Evolutionary conservation across 2,113 vertebrate genomes (phyloP).

Genomic region (Callorhinus ursinus): DNA sequence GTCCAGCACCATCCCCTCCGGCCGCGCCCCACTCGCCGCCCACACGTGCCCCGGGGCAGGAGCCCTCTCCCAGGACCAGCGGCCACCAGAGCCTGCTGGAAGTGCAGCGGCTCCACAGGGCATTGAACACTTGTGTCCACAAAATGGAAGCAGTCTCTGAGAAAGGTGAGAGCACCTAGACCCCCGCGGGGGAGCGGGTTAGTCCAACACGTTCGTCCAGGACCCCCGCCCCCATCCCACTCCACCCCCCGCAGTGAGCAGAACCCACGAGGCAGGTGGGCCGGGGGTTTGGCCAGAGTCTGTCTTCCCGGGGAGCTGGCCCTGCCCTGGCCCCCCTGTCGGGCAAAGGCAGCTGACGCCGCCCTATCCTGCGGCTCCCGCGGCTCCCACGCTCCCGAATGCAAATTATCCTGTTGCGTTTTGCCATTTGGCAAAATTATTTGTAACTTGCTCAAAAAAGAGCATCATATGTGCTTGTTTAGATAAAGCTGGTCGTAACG

Average conservation of each 20-base stretch:
- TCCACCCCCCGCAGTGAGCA: background rate
- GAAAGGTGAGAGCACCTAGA: constrained; percentile 86
- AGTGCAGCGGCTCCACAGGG: constrained; percentile 87
- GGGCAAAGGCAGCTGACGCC: background rate
- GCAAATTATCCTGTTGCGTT: background rate
- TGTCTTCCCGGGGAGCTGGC: background rate
- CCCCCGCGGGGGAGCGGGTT: too few species aligned
- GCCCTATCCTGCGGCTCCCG: background rate
- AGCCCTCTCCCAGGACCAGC: background rate
- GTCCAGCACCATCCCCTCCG: constrained; percentile 55
- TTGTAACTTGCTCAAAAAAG: background rate
- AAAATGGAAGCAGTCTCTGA: constrained; percentile 91
- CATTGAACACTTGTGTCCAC: constrained; percentile 90
- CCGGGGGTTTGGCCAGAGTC: background rate
- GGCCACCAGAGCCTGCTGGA: constrained; percentile 81
- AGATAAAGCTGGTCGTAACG: background rate
- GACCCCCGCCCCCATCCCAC: background rate
- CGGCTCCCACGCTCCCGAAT: background rate
- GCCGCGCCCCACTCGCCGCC: constrained; percentile 79
- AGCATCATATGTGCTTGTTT: background rate
- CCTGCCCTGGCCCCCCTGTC: background rate
- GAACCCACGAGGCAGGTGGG: background rate
- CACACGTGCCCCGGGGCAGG: constrained; percentile 79
- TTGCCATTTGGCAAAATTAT: background rate
- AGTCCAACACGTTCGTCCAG: background rate